A percentile compares a stretch with the other conserved stretches of the same genome.
These are phyloP conservation scores for Gymnorhina tibicen DNA, from an alignment of 2,113 vertebrate species.

Conservation along the genomic window DNA sequence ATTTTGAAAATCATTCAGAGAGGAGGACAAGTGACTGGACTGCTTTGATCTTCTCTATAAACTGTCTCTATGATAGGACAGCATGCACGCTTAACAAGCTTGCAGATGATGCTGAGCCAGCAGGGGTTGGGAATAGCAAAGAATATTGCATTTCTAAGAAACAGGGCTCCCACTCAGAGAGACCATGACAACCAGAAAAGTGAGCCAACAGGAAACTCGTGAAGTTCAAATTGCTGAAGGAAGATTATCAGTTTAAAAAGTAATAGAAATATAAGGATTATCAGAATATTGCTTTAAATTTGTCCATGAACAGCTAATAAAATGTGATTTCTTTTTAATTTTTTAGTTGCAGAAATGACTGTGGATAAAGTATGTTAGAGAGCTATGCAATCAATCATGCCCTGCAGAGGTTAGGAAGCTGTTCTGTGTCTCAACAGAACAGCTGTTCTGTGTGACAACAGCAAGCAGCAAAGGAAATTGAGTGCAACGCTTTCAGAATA, in stretches of 20 bases:
- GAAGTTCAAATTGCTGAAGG: neutral
- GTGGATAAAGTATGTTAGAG: neutral
- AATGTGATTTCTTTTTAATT: neutral
- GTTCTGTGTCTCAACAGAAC: neutral
- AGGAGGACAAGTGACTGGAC: neutral
- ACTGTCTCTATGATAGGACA: neutral
- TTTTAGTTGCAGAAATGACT: neutral
- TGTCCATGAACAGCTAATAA: neutral
- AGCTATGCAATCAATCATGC: neutral
- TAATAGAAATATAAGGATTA: neutral
- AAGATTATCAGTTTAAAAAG: neutral
- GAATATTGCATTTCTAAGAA: neutral
- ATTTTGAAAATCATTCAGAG: neutral
- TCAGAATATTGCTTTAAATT: neutral
- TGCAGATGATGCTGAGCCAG: neutral
- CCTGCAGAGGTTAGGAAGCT: neutral
- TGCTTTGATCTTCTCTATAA: neutral
- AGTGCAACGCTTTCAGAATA: rapidly evolving
- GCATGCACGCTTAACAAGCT: rapidly evolving
- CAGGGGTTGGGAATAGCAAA: neutral
- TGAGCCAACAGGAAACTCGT: neutral
- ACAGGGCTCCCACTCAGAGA: neutral
- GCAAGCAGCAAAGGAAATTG: neutral
- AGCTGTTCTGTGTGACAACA: neutral
- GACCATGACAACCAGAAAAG: neutral